A percentile compares a stretch with the other conserved stretches of the same genome.
Evolutionary conservation across 2,797 vertebrate genomes (phyloP).

Genomic region (Monodelphis domestica): DNA sequence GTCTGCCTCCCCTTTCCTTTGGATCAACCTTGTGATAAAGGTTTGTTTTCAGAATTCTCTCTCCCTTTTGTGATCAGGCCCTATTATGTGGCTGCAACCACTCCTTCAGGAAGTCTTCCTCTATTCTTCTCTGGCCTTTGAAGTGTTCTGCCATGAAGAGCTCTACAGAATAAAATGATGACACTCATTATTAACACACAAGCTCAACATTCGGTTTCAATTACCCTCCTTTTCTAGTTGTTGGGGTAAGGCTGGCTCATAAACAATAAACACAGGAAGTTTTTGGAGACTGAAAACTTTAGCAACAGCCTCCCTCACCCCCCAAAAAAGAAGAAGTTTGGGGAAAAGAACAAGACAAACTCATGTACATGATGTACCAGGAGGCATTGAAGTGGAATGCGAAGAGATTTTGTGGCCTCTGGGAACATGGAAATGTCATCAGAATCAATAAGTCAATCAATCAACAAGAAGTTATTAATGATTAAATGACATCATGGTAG

Average conservation of each 20-base stretch:
- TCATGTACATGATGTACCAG: conserved; percentile 19
- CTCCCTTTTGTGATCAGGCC: conserved; percentile 61
- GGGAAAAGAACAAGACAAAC: conserved; percentile 11
- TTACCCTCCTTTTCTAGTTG: conserved; percentile 63
- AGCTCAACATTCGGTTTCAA: conserved; percentile 76
- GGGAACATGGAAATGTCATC: neutral
- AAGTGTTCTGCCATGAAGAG: conserved; percentile 71
- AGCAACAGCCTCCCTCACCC: neutral
- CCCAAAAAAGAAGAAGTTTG: neutral
- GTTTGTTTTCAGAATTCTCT: conserved; percentile 7
- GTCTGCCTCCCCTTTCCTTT: conserved; percentile 19
- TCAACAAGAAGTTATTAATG: neutral
- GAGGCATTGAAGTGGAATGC: conserved; percentile 6
- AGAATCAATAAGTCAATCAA: neutral
- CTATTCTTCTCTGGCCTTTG: conserved; percentile 76
- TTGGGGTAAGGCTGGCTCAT: conserved; percentile 64
- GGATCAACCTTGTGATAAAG: conserved; percentile 44
- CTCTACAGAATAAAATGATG: conserved; percentile 74
- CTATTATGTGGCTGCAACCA: conserved; percentile 56
- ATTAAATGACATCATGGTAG: neutral
- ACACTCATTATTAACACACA: conserved; percentile 69
- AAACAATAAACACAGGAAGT: conserved; percentile 55
- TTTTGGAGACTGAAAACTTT: conserved; percentile 66
- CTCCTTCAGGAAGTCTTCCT: conserved; percentile 72
- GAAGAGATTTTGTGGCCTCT: neutral